These are phyloP conservation scores for Batillaria attramentaria DNA, from an alignment of 1,140 invertebrate species.

Conservation along the genomic window DNA sequence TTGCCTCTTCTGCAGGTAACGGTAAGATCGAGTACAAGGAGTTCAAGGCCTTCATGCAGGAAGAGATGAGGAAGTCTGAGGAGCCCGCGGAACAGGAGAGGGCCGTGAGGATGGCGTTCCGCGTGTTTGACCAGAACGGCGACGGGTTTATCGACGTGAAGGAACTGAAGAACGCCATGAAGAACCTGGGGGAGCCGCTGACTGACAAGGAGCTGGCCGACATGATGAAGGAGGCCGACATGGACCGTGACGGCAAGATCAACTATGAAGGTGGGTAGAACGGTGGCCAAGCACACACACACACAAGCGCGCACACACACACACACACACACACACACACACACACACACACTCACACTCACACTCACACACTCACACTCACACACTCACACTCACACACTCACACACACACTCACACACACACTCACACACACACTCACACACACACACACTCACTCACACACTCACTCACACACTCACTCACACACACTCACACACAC, in stretches of 20 bases:
- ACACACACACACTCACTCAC: no score
- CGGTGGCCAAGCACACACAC: no score
- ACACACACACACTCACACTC: no score
- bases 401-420: no score
- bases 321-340: no score
- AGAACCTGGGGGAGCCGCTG: slow-evolving; percentile 91
- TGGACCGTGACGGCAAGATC: slow-evolving; percentile 83
- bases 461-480: no score
- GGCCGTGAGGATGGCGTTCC: slow-evolving; percentile 97
- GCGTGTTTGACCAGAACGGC: slow-evolving; percentile 97
- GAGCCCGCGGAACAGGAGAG: slow-evolving; percentile 62
- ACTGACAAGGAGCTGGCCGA: slow-evolving; percentile 93
- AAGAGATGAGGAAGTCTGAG: slow-evolving; percentile 59
- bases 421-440: no score
- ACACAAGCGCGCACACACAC: no score
- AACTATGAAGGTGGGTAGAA: slow-evolving; percentile 72
- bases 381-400: no score
- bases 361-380: no score
- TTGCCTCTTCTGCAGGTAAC: slow-evolving; percentile 54
- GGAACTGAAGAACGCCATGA: slow-evolving; percentile 82
- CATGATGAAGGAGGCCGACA: slow-evolving; percentile 94
- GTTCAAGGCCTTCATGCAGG: slow-evolving; percentile 64
- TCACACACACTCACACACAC: no score
- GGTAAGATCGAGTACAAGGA: slow-evolving; percentile 62
- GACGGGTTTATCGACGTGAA: slow-evolving; percentile 81